Evolutionary conservation across 1,140 invertebrate species (phyloP).

Genomic region (Cepaea nemoralis): DNA sequence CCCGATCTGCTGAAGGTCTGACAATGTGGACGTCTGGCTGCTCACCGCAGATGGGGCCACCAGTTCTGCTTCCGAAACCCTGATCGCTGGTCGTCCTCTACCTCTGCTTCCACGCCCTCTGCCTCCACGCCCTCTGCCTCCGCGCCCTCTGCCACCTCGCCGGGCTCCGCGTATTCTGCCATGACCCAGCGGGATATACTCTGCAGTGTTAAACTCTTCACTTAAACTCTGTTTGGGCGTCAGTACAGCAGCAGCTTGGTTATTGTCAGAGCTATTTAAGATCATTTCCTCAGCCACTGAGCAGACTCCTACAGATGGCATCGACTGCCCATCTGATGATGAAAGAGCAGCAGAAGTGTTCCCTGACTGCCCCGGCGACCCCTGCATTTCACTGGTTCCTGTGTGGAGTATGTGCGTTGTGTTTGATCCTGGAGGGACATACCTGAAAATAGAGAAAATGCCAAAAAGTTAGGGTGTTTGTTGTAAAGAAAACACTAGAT

Average conservation of each 20-base stretch:
- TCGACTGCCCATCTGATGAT: constrained; percentile 35
- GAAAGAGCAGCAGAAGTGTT: constrained; percentile 27
- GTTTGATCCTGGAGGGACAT: constrained; percentile 28
- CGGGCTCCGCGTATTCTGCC: neutral
- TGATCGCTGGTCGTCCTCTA: neutral
- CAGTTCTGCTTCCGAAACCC: constrained; percentile 1
- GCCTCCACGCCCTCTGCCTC: neutral
- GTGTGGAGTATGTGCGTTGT: constrained; percentile 28
- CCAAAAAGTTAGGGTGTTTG: too few relatives aligned
- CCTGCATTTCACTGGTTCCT: neutral
- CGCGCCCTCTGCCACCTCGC: neutral
- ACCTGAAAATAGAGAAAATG: constrained; percentile 25
- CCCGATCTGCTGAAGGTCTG: constrained; percentile 26
- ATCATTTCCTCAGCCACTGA: constrained; percentile 8
- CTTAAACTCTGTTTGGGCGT: neutral
- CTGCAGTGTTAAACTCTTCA: constrained; percentile 1
- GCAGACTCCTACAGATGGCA: constrained; percentile 5
- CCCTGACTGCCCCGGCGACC: neutral
- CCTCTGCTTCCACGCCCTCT: constrained; percentile 3
- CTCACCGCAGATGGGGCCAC: neutral
- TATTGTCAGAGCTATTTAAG: neutral
- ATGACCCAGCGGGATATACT: constrained; percentile 27
- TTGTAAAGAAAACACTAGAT: too few relatives aligned
- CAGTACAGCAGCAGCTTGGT: neutral
- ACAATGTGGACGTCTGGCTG: neutral